Evolutionary conservation across 2,888 invertebrate species (phyloP), one percentile per base, ranked within the genome.

Genomic region (Drosophila borborema): DNA sequence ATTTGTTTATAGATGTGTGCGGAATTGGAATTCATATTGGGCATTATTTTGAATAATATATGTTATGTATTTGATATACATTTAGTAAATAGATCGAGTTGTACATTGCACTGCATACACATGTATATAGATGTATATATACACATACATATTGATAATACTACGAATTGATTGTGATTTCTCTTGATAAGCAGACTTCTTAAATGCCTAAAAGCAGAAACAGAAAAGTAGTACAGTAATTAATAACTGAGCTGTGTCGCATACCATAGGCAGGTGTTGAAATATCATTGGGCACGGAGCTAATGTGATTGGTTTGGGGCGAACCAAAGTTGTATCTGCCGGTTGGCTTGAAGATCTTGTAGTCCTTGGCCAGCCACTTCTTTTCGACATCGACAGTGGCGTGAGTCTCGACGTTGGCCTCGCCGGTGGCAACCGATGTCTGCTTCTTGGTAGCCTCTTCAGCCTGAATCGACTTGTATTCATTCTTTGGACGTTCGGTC

Each of bases 221-320:
- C 28, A 28, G 4, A 34, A 20, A 20, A 31, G 10, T 2, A 34
- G 31, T 8, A 10, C 1, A 43, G 16, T 20, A 16, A 2, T 2
- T 20, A 6, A 16, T 1, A 28, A 61, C 3, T 16, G 28, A 28
- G 28, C 28, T 28, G 28, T 1, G 28, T 16, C 10, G 3, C 82
- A 84, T 89, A 91, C 92, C 92, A 77, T 90, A 91, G 68, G 87
- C 81, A 54, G 89, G 89, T 63, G 89, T 76, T 40, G 91, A 72
- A 20, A 81, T 78, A 20, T 86, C 89, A 60, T 81, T 87, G 64
- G 76, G 77, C 71, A 94, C 95, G 94, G 94, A 94, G 93, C 94
- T 96, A 95, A 93, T 96, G 96, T 78, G 96, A 96, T 91, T 96
- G 49, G 45, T 23, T 51, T 65, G 59, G 4, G 43, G 31, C 6